Conservation (phyloP, 2,888 invertebrate genomes). For the Fragum whitleyi region DNA sequence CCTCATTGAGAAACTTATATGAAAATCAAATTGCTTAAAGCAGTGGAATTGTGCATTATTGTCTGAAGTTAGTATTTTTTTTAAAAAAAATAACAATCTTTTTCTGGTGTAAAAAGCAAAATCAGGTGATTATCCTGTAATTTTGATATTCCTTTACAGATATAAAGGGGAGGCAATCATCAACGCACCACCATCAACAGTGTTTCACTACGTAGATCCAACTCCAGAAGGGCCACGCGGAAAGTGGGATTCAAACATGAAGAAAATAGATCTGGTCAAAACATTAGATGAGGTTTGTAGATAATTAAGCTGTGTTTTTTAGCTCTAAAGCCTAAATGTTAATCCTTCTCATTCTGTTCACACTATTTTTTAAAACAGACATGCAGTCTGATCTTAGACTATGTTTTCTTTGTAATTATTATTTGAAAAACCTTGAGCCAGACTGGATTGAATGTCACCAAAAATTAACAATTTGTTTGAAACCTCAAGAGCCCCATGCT, state of each 20-base stretch:
- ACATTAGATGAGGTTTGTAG: conserved; percentile 73
- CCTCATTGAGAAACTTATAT: too few relatives aligned
- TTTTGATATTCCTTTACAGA: conserved; percentile 73
- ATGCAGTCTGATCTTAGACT: too few relatives aligned
- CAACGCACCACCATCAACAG: conserved; percentile 78
- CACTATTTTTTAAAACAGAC: not conserved
- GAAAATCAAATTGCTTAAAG: too few relatives aligned
- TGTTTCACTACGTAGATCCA: conserved; percentile 83
- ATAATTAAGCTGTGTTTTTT: too few relatives aligned
- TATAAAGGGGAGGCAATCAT: conserved; percentile 81
- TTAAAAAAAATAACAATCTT: too few relatives aligned
- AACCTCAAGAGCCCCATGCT: too few relatives aligned
- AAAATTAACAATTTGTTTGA: too few relatives aligned
- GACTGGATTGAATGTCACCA: too few relatives aligned
- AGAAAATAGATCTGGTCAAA: conserved; percentile 78
- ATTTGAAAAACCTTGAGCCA: not conserved
- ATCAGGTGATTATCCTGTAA: too few relatives aligned
- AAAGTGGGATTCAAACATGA: conserved; percentile 83
- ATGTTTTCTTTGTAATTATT: not conserved
- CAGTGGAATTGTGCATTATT: too few relatives aligned
- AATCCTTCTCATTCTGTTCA: not conserved
- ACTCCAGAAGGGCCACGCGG: conserved; percentile 76
- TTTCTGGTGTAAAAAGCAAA: too few relatives aligned
- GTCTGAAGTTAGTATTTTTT: too few relatives aligned
- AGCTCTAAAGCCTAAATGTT: conserved; percentile 13